phyloP scores from a whole-genome alignment of 64 coral and sea anemone species.

The Actinia equina region DNA sequence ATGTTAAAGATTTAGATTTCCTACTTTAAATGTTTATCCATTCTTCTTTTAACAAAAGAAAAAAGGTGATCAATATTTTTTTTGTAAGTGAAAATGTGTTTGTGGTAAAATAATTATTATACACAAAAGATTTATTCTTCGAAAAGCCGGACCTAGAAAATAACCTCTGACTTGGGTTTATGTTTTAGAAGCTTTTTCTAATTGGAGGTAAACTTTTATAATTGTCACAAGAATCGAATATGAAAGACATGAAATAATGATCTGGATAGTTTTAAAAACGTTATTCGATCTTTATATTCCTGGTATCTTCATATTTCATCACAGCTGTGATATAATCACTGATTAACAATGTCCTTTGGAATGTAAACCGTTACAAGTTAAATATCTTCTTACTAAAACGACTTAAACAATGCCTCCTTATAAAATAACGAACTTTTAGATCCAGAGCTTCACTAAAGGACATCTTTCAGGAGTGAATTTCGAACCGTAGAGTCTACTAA shows the following conservation, averaged over 20 bases:
- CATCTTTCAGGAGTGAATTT: too few relatives aligned
- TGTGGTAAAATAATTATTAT: background rate
- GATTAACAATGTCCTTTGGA: background rate
- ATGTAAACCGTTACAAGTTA: slow-evolving; percentile 5
- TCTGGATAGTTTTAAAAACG: background rate
- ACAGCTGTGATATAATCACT: background rate
- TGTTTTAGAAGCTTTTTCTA: background rate
- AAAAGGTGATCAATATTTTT: background rate
- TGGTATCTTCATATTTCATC: too few relatives aligned
- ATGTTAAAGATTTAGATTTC: too few relatives aligned
- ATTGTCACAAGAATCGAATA: background rate
- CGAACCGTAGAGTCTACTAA: too few relatives aligned
- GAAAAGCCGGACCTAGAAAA: background rate
- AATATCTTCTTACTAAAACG: slow-evolving; percentile 5
- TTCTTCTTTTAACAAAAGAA: background rate
- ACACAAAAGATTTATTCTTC: background rate
- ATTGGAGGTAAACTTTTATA: background rate
- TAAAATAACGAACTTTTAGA: background rate
- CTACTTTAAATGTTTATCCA: background rate
- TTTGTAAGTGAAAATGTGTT: background rate
- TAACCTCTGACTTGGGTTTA: background rate
- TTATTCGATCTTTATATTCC: background rate
- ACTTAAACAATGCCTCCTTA: background rate
- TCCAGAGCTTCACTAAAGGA: background rate
- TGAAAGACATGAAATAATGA: background rate